Evolutionary conservation across 2,113 vertebrate species (phyloP).

Genomic region (Speoplatyrhinus poulsoni): DNA sequence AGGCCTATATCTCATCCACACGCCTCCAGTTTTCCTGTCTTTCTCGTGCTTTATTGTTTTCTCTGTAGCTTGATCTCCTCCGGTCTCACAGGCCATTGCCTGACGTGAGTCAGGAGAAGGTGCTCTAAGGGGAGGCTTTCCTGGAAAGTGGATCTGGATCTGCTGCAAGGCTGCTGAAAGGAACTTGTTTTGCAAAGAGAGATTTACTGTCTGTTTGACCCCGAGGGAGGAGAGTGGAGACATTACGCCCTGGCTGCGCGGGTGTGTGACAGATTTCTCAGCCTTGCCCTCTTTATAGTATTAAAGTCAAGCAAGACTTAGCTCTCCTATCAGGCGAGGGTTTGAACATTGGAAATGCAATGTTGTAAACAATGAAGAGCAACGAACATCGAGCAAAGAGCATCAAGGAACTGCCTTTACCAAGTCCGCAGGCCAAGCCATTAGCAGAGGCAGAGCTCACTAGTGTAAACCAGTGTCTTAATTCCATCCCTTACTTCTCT

Average conservation of each 20-base stretch:
- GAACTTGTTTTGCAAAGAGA: slow-evolving; percentile 38
- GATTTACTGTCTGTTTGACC: slow-evolving; percentile 47
- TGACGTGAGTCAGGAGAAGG: slow-evolving; percentile 6
- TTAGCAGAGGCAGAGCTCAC: slow-evolving; percentile 54
- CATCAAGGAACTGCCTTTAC: slow-evolving; percentile 19
- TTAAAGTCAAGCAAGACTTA: slow-evolving; percentile 51
- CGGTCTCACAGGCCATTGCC: slow-evolving; percentile 5
- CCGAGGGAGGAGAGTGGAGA: slow-evolving; percentile 37
- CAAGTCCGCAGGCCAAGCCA: slow-evolving; percentile 53
- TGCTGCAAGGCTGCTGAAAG: slow-evolving; percentile 30
- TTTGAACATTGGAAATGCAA: slow-evolving; percentile 39
- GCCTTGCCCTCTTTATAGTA: slow-evolving; percentile 30
- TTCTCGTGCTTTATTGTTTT: slow-evolving; percentile 24
- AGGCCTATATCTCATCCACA: slow-evolving; percentile 2
- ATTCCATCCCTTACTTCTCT: slow-evolving; percentile 55
- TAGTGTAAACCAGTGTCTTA: slow-evolving; percentile 59
- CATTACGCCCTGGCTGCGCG: slow-evolving; percentile 29
- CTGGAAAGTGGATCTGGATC: slow-evolving; percentile 12
- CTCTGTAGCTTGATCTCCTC: slow-evolving; percentile 10
- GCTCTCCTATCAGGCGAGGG: slow-evolving; percentile 41
- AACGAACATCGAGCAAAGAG: too few relatives aligned
- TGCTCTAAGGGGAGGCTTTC: not conserved
- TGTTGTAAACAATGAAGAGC: slow-evolving; percentile 46
- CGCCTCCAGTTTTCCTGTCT: slow-evolving; percentile 14
- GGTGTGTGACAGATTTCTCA: slow-evolving; percentile 43